Evolutionary conservation across 2,797 vertebrate species (phyloP), one percentile per base, ranked within the genome.

Genomic region (Perodicticus potto): DNA sequence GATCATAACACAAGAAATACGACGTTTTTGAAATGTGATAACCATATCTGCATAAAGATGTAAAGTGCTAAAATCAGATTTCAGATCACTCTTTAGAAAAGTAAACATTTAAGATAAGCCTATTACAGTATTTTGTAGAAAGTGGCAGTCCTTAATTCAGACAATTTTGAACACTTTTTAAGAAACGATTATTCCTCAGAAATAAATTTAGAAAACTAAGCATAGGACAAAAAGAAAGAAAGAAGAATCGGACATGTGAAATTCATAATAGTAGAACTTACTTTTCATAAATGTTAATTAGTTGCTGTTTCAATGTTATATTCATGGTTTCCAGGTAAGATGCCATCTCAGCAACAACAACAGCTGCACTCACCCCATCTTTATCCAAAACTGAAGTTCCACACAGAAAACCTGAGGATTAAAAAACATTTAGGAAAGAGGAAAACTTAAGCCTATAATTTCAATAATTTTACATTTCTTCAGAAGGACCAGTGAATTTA

Each of bases 291-390:
- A 99, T 98, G 53, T 99, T 98, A 7, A 69, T 43, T 13, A 99
- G 99, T 49, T 99, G 99, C 53, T 99, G 98, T 19, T 96, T 98
- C 93, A 99, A 96, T 3, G 98, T 99, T 37, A 99, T 94, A 63
- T 97, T 98, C 97, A 98, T 98, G 93, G 97, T 96, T 80, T 99
- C 98, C 73, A 99, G 98, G 92, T 99, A 99, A 0, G 99, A 74
- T 0, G 99, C 99, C 99, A 99, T 99, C 96, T 99, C 99, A 37
- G 99, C 99, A 87, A 99, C 98, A 14, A 99, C 99, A 72, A 95
- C 99, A 0, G 99, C 99, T 0, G 99, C 98, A 3, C 99, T 99
- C 34, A 99, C 99, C 0, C 99, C 99, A 25, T 99, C 99, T 97
- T 99, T 99, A 94, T 99, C 99, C 55, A 99, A 98, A 77, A 99